Evolutionary conservation across 2,888 invertebrate species (phyloP), one percentile per base, ranked within the genome.

Genomic region (Gortyna flavago): DNA sequence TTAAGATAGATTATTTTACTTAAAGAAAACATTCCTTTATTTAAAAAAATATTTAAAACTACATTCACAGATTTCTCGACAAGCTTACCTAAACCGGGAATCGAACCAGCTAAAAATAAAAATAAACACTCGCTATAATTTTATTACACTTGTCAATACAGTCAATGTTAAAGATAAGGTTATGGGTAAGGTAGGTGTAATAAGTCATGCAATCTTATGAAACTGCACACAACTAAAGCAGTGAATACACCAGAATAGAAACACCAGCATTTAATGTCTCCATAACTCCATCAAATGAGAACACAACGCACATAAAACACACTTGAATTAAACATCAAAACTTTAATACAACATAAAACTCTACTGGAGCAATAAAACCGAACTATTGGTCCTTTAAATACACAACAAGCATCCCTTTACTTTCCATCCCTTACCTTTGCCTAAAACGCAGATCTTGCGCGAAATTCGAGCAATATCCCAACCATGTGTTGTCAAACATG

Each of bases 401-500:
- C 78, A 81, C 32, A 72, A 77, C 61, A 78, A 54, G 16, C 54
- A 18, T 59, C 72, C 64, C 65, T 48, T 72, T n/a, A n/a, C n/a
- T n/a, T n/a, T n/a, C n/a, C 54, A 18, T 59, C 72, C 64, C 65
- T 48, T 72, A 86, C 83, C 84, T 78, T 78, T 67, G 65, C 66
- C 59, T 70, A 77, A 85, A 78, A 79, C 67, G 70, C 67, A 65
- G 41, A 66, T 69, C 66, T 44, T 54, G 65, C 64, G 51, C 71
- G 64, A 80, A 79, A 79, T 67, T 57, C 75, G 5, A 72, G 83
- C 84, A 81, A 85, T 85, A 84, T 73, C 71, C 65, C 29, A 9
- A 64, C 78, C 91, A 91, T 85, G 81, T 92, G 92, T 90, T 90
- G 85, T 89, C 85, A 83, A 89, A 90, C 90, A 90, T 91, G 91